Conservation (phyloP, 2,113 vertebrate genomes). For the Plestiodon gilberti region DNA sequence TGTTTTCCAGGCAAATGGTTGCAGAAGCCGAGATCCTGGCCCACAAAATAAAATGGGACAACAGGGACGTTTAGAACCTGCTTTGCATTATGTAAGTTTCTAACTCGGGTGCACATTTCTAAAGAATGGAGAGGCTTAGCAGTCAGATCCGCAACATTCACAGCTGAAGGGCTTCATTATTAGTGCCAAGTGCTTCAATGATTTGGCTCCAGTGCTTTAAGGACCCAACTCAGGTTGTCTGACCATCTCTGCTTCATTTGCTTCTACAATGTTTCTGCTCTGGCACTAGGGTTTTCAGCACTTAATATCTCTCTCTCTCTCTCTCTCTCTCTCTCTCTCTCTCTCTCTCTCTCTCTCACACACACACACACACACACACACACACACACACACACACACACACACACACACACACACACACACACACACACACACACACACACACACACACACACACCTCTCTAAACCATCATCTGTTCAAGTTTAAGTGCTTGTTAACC, state of each 20-base stretch:
- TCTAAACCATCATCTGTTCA: neutral
- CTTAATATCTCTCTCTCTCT: neutral
- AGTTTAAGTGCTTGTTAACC: conserved; percentile 5
- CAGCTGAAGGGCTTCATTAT: neutral
- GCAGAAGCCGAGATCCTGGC: too few species aligned
- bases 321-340: too few species aligned
- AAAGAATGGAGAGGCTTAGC: neutral
- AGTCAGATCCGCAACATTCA: neutral
- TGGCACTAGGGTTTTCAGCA: neutral
- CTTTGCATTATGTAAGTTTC: neutral
- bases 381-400: too few species aligned
- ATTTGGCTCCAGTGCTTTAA: neutral
- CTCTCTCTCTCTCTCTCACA: too few species aligned
- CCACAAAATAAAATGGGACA: too few species aligned
- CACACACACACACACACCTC: too few species aligned
- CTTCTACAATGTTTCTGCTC: neutral
- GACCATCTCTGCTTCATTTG: neutral
- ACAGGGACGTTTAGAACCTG: neutral
- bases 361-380: too few species aligned
- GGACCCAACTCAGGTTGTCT: neutral
- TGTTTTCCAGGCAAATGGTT: too few species aligned
- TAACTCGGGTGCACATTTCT: neutral
- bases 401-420: too few species aligned
- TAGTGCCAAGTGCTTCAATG: neutral
- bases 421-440: too few species aligned